phyloP scores from a whole-genome alignment of 2,888 invertebrate genomes.

The Agrotis segetum region DNA sequence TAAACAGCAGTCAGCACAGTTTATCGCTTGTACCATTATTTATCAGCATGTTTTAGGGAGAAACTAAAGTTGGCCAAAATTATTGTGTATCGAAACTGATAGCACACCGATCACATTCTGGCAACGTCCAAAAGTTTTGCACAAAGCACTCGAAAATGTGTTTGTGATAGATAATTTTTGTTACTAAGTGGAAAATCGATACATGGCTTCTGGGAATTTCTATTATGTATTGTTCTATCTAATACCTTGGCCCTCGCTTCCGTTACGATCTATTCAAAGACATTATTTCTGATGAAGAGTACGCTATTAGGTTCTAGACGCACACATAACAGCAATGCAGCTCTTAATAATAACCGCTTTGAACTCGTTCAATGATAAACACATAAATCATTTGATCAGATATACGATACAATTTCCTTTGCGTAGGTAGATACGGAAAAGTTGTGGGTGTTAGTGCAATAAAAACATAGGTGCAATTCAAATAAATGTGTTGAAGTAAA shows the following conservation, averaged over 20 bases:
- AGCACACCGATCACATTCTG: slow-evolving; percentile 20
- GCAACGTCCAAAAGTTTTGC: slow-evolving; percentile 27
- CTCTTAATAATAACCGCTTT: slow-evolving; percentile 23
- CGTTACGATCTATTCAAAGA: slow-evolving; percentile 33
- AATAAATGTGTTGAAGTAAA: slow-evolving; percentile 4
- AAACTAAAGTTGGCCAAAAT: slow-evolving; percentile 28
- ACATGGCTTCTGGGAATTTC: slow-evolving; percentile 16
- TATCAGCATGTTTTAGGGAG: slow-evolving; percentile 16
- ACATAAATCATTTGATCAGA: slow-evolving; percentile 33
- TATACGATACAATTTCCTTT: slow-evolving; percentile 17
- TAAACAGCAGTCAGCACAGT: slow-evolving; percentile 1
- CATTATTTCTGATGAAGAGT: slow-evolving; percentile 1
- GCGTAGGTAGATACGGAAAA: slow-evolving; percentile 10
- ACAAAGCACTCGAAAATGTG: slow-evolving; percentile 23
- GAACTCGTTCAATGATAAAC: slow-evolving; percentile 43
- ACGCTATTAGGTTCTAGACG: slow-evolving; percentile 12
- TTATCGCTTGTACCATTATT: slow-evolving; percentile 17
- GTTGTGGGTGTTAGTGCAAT: slow-evolving; percentile 7
- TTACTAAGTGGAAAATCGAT: slow-evolving; percentile 30
- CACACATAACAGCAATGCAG: slow-evolving; percentile 10
- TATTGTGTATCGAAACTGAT: slow-evolving; percentile 34
- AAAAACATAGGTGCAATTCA: not conserved
- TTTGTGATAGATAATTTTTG: slow-evolving; percentile 40
- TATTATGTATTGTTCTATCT: slow-evolving; percentile 41
- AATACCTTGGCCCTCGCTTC: slow-evolving; percentile 17